These are phyloP conservation scores for Diplodus puntazzo DNA, from an alignment of 2,797 vertebrate species.

Conservation along the genomic window DNA sequence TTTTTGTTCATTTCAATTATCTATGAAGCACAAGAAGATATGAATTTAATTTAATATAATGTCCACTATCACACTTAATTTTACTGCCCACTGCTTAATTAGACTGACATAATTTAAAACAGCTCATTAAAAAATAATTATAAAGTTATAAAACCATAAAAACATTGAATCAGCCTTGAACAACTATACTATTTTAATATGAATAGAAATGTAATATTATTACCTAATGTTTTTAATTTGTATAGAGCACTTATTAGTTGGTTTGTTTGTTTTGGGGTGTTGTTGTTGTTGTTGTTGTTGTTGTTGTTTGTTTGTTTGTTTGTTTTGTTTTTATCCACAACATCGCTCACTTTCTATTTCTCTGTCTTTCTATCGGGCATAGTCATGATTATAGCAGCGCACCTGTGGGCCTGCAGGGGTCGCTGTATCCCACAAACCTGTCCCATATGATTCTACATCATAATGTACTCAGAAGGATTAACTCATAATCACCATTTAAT, in stretches of 20 bases:
- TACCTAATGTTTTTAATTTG: too few relatives aligned
- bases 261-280: background rate
- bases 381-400: constrained; percentile 9
- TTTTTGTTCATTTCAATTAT: background rate
- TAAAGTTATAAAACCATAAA: background rate
- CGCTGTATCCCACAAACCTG: constrained; percentile 60
- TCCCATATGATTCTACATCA: background rate
- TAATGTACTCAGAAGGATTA: constrained; percentile 16
- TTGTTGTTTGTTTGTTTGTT: background rate
- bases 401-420: constrained; percentile 59
- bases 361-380: background rate
- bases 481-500: constrained; percentile 42
- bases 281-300: background rate
- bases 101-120: background rate
- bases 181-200: too few relatives aligned
- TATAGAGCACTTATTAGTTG: too few relatives aligned
- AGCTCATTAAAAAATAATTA: background rate
- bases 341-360: background rate
- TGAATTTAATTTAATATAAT: background rate
- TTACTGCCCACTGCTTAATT: background rate
- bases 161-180: background rate
- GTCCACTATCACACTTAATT: background rate
- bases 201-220: too few relatives aligned
- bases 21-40: background rate
- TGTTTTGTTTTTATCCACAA: background rate